Evolutionary conservation across 2,888 invertebrate species (phyloP).

Genomic region (Microdon myrmicae): DNA sequence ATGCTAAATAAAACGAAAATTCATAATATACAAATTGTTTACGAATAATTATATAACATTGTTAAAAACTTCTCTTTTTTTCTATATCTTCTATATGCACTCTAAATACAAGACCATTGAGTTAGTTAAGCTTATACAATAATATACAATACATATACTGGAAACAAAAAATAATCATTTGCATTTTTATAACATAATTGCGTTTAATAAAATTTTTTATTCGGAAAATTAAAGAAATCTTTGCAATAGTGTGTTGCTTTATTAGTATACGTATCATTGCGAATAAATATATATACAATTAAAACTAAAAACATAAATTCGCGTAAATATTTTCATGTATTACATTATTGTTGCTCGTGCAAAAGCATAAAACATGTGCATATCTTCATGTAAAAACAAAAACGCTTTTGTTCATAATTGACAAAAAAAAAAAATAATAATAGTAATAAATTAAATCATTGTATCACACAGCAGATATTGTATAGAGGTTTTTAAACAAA

Average conservation of each 20-base stretch:
- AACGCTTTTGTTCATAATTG: constrained; percentile 1
- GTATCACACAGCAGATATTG: too few species aligned
- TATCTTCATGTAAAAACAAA: constrained; percentile 8
- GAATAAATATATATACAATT: constrained; percentile 8
- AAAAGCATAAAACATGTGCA: not conserved
- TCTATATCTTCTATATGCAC: constrained; percentile 32
- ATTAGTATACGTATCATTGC: constrained; percentile 8
- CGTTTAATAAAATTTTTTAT: too few species aligned
- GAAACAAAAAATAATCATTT: constrained; percentile 2
- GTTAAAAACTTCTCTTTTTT: constrained; percentile 14
- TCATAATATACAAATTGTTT: constrained; percentile 7
- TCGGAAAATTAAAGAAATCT: too few species aligned
- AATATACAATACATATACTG: constrained; percentile 26
- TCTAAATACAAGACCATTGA: constrained; percentile 19
- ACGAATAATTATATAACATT: constrained; percentile 4
- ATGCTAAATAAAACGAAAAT: constrained; percentile 5
- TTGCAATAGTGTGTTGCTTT: constrained; percentile 20
- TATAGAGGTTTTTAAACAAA: constrained; percentile 33
- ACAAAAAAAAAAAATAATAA: constrained; percentile 5
- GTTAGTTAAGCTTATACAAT: constrained; percentile 21
- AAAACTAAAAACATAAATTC: constrained; percentile 1
- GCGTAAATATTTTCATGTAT: too few species aligned
- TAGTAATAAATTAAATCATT: too few species aligned
- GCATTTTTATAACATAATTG: constrained; percentile 9
- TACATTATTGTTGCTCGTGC: too few species aligned